These are phyloP conservation scores for Drosophila mercatorum DNA, from an alignment of 2,888 invertebrate genomes.

Conservation along the genomic window DNA sequence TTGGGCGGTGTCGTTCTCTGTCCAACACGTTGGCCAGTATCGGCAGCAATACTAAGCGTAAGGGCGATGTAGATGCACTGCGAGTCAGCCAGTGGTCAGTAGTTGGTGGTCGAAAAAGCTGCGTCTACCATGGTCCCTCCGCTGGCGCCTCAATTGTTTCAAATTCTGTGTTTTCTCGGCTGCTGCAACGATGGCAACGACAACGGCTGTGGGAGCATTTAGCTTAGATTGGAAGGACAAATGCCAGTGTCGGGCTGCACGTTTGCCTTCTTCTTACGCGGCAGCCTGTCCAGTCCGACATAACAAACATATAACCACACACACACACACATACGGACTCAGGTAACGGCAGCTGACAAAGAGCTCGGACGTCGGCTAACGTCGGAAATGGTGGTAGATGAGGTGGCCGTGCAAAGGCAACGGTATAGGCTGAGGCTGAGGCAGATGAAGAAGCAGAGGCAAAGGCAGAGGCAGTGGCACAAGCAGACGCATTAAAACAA, in stretches of 20 bases:
- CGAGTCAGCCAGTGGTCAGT: slow-evolving; percentile 74
- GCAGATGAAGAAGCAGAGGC: slow-evolving; percentile 22
- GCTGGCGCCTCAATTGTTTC: slow-evolving; percentile 77
- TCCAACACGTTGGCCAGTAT: slow-evolving; percentile 48
- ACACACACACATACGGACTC: slow-evolving; percentile 27
- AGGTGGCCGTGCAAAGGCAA: slow-evolving; percentile 24
- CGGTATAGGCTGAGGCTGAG: slow-evolving; percentile 10
- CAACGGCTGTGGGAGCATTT: slow-evolving; percentile 67
- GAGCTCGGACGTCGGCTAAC: slow-evolving; percentile 67
- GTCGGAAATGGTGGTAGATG: slow-evolving; percentile 41
- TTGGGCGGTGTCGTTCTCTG: slow-evolving; percentile 41
- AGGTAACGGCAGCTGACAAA: slow-evolving; percentile 72
- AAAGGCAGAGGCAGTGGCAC: slow-evolving; percentile 28
- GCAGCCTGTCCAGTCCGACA: slow-evolving; percentile 64
- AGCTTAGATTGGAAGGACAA: slow-evolving; percentile 80
- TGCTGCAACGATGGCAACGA: slow-evolving; percentile 39
- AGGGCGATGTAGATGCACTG: slow-evolving; percentile 59
- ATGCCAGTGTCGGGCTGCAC: slow-evolving; percentile 71
- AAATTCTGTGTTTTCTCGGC: slow-evolving; percentile 73
- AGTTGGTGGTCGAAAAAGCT: slow-evolving; percentile 80
- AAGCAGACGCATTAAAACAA: slow-evolving; percentile 76
- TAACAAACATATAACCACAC: slow-evolving; percentile 17
- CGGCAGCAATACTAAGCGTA: slow-evolving; percentile 45
- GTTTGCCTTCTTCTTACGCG: slow-evolving; percentile 77
- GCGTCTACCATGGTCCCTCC: slow-evolving; percentile 68